Conservation (phyloP, 2,797 vertebrate genomes). For the Gobio occitaniae region DNA sequence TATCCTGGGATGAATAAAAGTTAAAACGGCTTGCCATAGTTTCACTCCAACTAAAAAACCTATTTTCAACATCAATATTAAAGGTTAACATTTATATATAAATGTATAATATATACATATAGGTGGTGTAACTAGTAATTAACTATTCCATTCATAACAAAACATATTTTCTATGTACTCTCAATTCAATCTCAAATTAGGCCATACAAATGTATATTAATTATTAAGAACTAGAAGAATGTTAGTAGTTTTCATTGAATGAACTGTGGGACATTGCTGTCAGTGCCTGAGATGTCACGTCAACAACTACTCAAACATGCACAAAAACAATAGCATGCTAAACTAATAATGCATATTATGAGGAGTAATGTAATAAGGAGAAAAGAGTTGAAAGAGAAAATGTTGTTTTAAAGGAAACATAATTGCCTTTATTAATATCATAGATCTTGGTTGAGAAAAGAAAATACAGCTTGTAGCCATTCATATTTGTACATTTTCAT, state of each 20-base stretch:
- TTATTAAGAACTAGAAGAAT: background rate
- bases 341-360: background rate
- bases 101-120: no score
- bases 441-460: background rate
- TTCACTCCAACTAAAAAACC: no score
- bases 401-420: background rate
- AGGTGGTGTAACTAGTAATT: no score
- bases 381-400: background rate
- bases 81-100: background rate
- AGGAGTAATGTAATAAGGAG: background rate
- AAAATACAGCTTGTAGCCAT: conserved; percentile 7
- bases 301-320: background rate
- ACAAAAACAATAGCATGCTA: background rate
- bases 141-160: background rate
- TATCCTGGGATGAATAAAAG: no score
- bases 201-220: background rate
- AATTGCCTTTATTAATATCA: conserved; percentile 20
- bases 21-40: no score
- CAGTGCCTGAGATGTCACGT: background rate
- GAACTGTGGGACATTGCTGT: no score
- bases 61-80: background rate
- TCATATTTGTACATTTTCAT: conserved; percentile 18
- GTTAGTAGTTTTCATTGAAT: background rate
- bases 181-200: background rate
- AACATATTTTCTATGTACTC: background rate